phyloP scores from a whole-genome alignment of 1,140 invertebrate species.

The Drosophila grimshawi region DNA sequence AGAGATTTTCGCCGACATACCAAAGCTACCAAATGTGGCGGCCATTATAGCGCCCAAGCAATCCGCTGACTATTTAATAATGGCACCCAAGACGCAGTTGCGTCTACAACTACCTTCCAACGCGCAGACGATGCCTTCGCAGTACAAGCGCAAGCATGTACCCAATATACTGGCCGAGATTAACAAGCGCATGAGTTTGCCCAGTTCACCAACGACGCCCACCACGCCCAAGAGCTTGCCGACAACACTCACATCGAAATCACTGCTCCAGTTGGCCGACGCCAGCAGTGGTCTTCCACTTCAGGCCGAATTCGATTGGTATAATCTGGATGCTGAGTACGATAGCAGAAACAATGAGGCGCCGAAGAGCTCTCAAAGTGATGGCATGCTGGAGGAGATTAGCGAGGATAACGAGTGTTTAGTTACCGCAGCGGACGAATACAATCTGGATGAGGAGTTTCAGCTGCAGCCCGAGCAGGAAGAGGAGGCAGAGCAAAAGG shows the following conservation, averaged over 20 bases:
- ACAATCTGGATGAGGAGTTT: constrained; percentile 81
- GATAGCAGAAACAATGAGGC: constrained; percentile 46
- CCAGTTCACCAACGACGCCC: constrained; percentile 63
- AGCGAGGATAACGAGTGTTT: constrained; percentile 58
- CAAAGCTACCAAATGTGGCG: constrained; percentile 86
- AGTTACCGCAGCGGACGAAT: constrained; percentile 68
- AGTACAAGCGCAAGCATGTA: constrained; percentile 73
- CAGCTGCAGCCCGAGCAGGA: constrained; percentile 41
- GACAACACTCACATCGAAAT: constrained; percentile 38
- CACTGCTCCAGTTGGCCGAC: constrained; percentile 33
- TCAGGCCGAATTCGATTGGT: constrained; percentile 83
- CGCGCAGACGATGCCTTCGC: constrained; percentile 27
- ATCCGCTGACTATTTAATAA: constrained; percentile 55
- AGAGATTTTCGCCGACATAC: constrained; percentile 85
- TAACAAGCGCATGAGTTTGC: constrained; percentile 70
- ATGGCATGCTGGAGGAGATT: constrained; percentile 64
- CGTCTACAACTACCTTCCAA: constrained; percentile 35
- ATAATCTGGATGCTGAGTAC: constrained; percentile 83
- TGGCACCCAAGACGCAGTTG: constrained; percentile 55
- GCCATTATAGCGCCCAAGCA: constrained; percentile 85
- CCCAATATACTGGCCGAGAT: constrained; percentile 78
- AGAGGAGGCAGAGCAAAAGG: constrained; percentile 24
- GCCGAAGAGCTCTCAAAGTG: constrained; percentile 25
- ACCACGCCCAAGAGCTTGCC: constrained; percentile 46
- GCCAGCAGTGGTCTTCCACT: constrained; percentile 57